Evolutionary conservation across 2,797 vertebrate species (phyloP), one percentile per base, ranked within the genome.

Genomic region (Chrysocyon brachyurus): DNA sequence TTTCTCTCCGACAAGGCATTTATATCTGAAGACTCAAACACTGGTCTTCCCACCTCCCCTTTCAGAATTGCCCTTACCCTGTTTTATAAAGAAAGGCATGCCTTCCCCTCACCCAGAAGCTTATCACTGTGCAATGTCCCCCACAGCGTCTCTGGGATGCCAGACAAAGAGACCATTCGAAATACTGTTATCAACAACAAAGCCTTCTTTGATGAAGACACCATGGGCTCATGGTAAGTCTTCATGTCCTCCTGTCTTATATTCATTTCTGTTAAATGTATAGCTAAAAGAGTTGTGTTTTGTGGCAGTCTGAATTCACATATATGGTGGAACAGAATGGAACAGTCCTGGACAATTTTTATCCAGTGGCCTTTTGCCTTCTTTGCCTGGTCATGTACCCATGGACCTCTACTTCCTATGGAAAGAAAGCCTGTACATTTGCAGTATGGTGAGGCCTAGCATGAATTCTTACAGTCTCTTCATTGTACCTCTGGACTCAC

Each of bases 191-290:
- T 93, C 24, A 17, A 61, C 61, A 77, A 83, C 61, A 77, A 83
- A 83, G 75, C 95, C 79, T 87, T 64, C 84, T 95, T 87, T 95
- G 95, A 94, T 94, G 79, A 95, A 61, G 84, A 68, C 49, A 83
- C 79, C 88, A 26, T 94, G 93, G 94, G 36, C 75, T 93, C 54
- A 28, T 89, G 79, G 79, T 66, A 91, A 68, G 28, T 86, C 94
- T 95, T 95, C 56, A 49, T 78, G 85, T 90, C n/a, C 61, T 96
- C 90, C 68, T 92, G 56, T 49, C 56, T 83, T 78, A 7, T 40
- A 36, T 83, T 96, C 93, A 91, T 70, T 93, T 96, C 87, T 77
- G 59, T 89, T 79, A 93, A 57, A 36, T 70, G 72, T 61, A 33
- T 56, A 78, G 59, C 56, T 10, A 95, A 83, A 87, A 84, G 70